Conservation (phyloP, 2,797 vertebrate genomes). For the Danio choprae region DNA sequence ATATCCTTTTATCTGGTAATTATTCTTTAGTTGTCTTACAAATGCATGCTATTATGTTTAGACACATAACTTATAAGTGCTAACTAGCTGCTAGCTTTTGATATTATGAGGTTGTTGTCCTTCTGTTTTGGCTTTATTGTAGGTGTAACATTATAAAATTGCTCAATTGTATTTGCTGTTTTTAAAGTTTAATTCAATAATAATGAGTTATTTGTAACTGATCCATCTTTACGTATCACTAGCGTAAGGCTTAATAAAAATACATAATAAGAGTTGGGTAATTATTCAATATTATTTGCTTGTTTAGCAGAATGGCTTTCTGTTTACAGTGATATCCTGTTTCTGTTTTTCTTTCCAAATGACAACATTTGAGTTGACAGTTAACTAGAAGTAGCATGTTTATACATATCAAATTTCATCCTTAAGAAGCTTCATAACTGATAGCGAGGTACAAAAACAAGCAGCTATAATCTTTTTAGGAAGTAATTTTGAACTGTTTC, state of each 20-base stretch:
- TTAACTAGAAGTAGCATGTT: neutral
- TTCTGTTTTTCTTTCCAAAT: neutral
- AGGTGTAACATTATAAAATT: neutral
- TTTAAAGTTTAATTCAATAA: neutral
- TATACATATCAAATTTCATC: neutral
- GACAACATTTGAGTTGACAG: neutral
- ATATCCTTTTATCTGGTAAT: neutral
- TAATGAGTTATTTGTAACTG: neutral
- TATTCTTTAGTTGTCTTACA: neutral
- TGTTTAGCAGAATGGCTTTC: neutral
- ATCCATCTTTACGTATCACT: neutral
- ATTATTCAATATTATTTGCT: neutral
- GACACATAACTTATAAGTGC: neutral
- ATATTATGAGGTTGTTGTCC: neutral
- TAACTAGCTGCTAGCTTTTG: constrained; percentile 6
- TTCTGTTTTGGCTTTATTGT: neutral
- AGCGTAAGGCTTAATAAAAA: neutral
- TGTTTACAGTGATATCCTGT: neutral
- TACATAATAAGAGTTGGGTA: neutral
- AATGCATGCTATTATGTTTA: neutral
- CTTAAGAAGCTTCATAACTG: neutral
- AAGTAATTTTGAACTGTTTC: neutral
- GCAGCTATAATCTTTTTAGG: constrained; percentile 5
- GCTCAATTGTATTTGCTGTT: neutral
- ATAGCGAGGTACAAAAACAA: neutral